A percentile compares a stretch with the other conserved stretches of the same genome.
These are phyloP conservation scores for Orthosia gothica DNA, from an alignment of 2,888 invertebrate genomes.

Conservation along the genomic window DNA sequence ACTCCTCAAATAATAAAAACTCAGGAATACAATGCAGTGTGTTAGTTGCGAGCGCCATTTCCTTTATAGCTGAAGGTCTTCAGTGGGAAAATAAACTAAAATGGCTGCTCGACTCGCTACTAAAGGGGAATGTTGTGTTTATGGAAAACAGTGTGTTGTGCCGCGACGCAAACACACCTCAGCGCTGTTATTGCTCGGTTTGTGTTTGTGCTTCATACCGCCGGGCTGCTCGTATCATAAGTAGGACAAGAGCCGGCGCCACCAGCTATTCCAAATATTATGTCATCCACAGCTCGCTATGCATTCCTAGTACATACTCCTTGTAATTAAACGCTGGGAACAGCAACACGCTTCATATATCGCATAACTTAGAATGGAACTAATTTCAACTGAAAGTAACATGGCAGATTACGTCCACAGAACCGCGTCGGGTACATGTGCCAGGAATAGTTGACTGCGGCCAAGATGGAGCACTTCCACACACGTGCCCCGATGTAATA, in stretches of 20 bases:
- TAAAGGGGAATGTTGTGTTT: constrained; percentile 68
- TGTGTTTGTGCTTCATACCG: constrained; percentile 51
- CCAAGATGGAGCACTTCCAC: constrained; percentile 45
- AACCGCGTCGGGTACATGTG: constrained; percentile 15
- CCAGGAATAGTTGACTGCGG: constrained; percentile 29
- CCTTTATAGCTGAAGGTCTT: constrained; percentile 50
- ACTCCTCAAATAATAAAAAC: constrained; percentile 46
- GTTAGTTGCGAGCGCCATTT: constrained; percentile 48
- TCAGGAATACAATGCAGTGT: constrained; percentile 34
- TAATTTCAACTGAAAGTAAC: constrained; percentile 39
- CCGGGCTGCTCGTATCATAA: constrained; percentile 26
- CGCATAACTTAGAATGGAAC: constrained; percentile 31
- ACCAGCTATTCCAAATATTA: constrained; percentile 31
- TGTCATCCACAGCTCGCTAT: constrained; percentile 26
- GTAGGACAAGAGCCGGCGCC: constrained; percentile 24
- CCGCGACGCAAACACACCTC: constrained; percentile 49
- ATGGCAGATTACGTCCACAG: constrained; percentile 12
- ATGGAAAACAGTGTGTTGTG: constrained; percentile 63
- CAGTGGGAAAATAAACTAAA: constrained; percentile 59
- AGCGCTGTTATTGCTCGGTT: constrained; percentile 57
- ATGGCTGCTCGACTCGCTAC: constrained; percentile 33
- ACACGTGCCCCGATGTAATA: constrained; percentile 60
- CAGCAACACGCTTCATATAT: constrained; percentile 10
- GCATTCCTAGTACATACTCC: constrained; percentile 13
- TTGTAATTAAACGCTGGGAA: constrained; percentile 38